Evolutionary conservation across 2,113 vertebrate genomes (phyloP), one percentile per base, ranked within the genome.

Genomic region (Chroicocephalus ridibundus): DNA sequence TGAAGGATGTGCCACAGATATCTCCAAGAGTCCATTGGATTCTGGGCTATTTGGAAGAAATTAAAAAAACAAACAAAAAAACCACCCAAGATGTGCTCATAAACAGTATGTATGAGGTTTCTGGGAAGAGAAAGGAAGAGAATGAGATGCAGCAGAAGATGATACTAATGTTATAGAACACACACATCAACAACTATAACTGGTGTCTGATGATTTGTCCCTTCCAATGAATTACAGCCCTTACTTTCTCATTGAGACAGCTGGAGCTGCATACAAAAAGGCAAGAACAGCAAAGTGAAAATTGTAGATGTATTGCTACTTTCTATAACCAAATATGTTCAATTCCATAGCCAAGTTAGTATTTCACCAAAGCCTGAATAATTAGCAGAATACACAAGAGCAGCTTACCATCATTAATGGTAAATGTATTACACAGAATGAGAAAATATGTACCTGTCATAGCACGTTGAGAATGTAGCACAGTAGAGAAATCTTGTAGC

Each of bases 81-180:
- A 24, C 22, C 60, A 4, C 5, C 13, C 3, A 34, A 4, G 5
- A 27, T 1, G 2, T 54, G 6, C 2, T 72, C 8, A 19, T 26
- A 57, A 42, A 25, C 5, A 38, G 5, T 51, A 26, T 25, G 20
- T 36, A 18, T 47, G 19, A 44, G 10, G 6, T 72, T 88, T 74
- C 36, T 70, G 22, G 19, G 4, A 64, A 77, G 14, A 82, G 15
- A 82, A 68, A 81, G 11, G 15, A 83, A 15, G 32, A 55, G 14
- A 82, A 75, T 19, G 38, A 24, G 3, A 40, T 68, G 31, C 8
- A 64, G 27, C 13, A 71, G 36, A 34, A 66, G 38, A 86, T 1
- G 6, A 76, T 9, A 6, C 16, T 61, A 44, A 55, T 27, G n/a
- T 79, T 87, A 34, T 12, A 64, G 32, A 82, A 58, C 8, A 69